Percentiles rank a stretch among this genome's conserved stretches.
Conservation (phyloP, 1,140 invertebrate genomes). For the Anastrepha obliqua region DNA sequence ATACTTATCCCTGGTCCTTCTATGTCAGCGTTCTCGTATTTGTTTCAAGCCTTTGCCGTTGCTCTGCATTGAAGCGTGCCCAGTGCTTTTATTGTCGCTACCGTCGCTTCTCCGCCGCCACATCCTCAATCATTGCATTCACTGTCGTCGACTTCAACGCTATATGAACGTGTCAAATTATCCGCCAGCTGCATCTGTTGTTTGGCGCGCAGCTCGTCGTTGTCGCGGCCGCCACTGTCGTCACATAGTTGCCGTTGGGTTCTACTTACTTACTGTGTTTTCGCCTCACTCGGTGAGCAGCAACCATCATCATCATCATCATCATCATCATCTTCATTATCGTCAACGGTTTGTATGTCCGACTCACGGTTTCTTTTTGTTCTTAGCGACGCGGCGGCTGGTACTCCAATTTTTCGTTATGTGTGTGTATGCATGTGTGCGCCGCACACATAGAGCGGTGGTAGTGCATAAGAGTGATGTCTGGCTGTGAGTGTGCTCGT, state of each 20-base stretch:
- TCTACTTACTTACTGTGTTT: background rate
- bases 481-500: background rate
- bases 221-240: background rate
- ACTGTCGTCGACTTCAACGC: constrained; percentile 14
- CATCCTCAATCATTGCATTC: background rate
- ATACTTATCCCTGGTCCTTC: background rate
- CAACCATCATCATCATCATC: constrained; percentile 16
- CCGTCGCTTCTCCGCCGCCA: background rate
- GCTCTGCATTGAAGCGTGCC: constrained; percentile 3
- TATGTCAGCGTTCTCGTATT: background rate
- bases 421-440: background rate
- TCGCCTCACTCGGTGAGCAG: background rate
- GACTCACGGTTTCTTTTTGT: constrained; percentile 30
- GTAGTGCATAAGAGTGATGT: background rate
- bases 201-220: constrained; percentile 37
- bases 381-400: constrained; percentile 33
- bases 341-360: constrained; percentile 5
- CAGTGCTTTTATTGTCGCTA: constrained; percentile 7
- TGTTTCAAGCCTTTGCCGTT: constrained; percentile 9
- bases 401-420: constrained; percentile 28
- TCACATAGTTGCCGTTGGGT: constrained; percentile 5
- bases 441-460: background rate
- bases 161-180: constrained; percentile 48
- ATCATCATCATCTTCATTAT: constrained; percentile 26
- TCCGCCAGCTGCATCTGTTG: constrained; percentile 50